Evolutionary conservation across 2,888 invertebrate genomes (phyloP), one percentile per base, ranked within the genome.

Genomic region (Eristalis intricaria): DNA sequence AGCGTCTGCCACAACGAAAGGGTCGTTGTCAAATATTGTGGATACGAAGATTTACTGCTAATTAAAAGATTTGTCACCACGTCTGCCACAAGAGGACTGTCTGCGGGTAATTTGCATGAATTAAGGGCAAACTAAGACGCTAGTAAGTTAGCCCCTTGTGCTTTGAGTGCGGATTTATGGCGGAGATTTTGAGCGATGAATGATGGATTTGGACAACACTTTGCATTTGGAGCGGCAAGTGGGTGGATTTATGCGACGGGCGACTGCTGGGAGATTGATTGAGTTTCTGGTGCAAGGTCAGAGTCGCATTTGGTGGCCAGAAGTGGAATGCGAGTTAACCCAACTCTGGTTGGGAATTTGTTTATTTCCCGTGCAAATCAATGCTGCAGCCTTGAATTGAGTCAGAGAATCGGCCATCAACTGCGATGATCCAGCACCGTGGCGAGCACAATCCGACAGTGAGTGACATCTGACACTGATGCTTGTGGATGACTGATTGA

Each of bases 21-120:
- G 32, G 56, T 70, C 26, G 64, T 58, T 29, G 58, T 65, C 56
- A 29, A 58, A 66, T 15, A 75, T 70, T 43, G 35, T 58, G 43
- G 64, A 69, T 69, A 73, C 40, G 74, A 86, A 61, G 77, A 78
- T 74, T 85, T 78, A 85, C 73, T 70, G 61, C 77, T 82, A 82
- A 82, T 82, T 78, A 78, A 86, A 70, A 40, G 70, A 74, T 82
- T 82, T 81, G 81, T 77, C 66, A 81, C 63, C 64, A 40, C 56
- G 29, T 2, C 29, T 29, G 58, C 38, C 26, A 38, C 8, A 56
- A 66, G 70, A 65, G 74, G 79, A 76, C 40, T 65, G 64, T 35
- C 15, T 66, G 65, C 5, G 40, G 43, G 8, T 35, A n/a, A 73
- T 85, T 68, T 73, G 70, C 70, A 75, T 81, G 73, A 40, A 73